Evolutionary conservation across 2,888 invertebrate genomes (phyloP), one percentile per base, ranked within the genome.

Genomic region (Drosophila setosimentum): DNA sequence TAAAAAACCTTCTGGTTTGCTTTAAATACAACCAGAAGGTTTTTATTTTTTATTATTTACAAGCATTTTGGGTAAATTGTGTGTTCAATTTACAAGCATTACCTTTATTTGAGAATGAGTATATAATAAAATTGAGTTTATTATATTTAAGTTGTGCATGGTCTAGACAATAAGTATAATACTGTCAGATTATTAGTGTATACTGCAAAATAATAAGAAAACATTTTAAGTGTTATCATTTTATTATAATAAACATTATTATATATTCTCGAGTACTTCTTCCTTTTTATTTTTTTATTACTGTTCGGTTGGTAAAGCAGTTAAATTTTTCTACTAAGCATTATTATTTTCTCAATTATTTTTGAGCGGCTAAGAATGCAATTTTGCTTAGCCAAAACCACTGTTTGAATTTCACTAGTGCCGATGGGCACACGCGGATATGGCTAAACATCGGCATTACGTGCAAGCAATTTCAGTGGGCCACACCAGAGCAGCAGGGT

Each of bases 371-470:
- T 68, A 77, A 77, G 67, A 73, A 73, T 53, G 64, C 62, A 81
- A 73, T 77, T 73, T 77, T 54, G n/a, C 21, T 1, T 50, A 35
- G 51, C 55, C 16, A 63, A 33, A 37, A 45, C 42, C 30, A 42
- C 53, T 81, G 76, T 81, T 76, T 73, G 74, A 69, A 73, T 83
- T 82, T 76, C 69, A 76, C 57, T 68, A 69, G 68, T 71, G 76
- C 68, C 63, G 80, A 80, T 84, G 82, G 76, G 68, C 65, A 80
- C 59, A 76, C 71, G 68, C 68, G 75, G 79, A 74, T 80, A 78
- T 80, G 84, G 66, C 69, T 87, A 84, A 87, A 84, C 86, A 82
- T 87, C 76, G 84, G 78, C 58, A 86, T 87, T 86, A 85, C 55
- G 68, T 78, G 75, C 83, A 82, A 70, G 83, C 68, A 82, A 83